A percentile compares a stretch with the other conserved stretches of the same genome.
phyloP scores from a whole-genome alignment of 92 coral and sea anemone species.

The Parazoanthus darwini region DNA sequence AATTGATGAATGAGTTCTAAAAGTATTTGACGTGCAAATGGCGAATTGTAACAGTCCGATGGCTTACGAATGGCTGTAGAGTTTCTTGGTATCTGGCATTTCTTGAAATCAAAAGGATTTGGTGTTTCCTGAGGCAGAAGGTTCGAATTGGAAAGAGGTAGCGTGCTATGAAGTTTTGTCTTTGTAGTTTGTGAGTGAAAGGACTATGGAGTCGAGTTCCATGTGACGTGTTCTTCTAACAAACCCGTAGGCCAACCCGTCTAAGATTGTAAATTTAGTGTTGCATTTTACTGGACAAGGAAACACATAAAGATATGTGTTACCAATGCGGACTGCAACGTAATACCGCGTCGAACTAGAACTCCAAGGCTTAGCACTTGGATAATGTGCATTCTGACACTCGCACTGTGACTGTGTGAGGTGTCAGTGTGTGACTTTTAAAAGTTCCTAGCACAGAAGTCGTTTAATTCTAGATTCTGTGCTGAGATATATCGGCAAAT shows the following conservation, averaged over 20 bases:
- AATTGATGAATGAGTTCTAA: background rate
- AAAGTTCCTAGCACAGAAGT: background rate
- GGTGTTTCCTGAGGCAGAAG: too few relatives aligned
- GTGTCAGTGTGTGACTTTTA: background rate
- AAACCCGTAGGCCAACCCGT: background rate
- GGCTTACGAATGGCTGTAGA: background rate
- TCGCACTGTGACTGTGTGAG: background rate
- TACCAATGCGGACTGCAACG: background rate
- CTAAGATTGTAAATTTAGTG: background rate
- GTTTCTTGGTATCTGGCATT: background rate
- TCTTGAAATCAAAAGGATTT: background rate
- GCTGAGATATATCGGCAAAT: too few relatives aligned
- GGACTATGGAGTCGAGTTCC: background rate
- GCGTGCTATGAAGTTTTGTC: background rate
- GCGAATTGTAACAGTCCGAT: background rate
- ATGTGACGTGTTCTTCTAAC: conserved; percentile 1
- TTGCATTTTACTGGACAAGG: background rate
- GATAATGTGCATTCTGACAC: too few relatives aligned
- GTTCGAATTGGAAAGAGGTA: conserved; percentile 6
- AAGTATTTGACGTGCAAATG: background rate
- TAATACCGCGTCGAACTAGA: background rate
- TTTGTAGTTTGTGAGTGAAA: background rate
- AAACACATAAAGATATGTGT: background rate
- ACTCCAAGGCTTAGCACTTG: background rate
- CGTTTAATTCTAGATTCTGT: background rate